phyloP scores from a whole-genome alignment of 2,113 vertebrate genomes.

The Solea solea region DNA sequence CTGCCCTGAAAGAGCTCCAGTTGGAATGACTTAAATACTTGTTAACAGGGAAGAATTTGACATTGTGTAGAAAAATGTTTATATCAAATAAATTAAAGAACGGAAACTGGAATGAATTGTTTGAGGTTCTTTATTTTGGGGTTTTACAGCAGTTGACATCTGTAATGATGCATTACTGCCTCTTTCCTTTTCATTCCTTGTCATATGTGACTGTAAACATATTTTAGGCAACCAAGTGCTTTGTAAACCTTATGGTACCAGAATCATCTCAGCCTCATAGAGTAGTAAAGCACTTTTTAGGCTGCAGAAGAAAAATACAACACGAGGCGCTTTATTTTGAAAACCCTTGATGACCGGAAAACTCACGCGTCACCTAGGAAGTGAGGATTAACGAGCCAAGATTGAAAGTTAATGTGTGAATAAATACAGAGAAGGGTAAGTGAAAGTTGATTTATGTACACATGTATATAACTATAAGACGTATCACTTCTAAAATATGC shows the following conservation, averaged over 20 bases:
- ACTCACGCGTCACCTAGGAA: not conserved
- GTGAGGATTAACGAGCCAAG: constrained; percentile 15
- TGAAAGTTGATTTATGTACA: not conserved
- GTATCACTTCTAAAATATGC: not conserved
- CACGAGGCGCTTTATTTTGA: constrained; percentile 42
- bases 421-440: constrained; percentile 46
- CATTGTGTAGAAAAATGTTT: not conserved
- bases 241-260: too few species aligned
- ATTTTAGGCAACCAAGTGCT: too few species aligned
- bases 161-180: too few species aligned
- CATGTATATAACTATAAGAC: not conserved
- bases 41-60: not conserved
- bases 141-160: too few species aligned
- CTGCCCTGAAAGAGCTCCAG: constrained; percentile 71
- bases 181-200: too few species aligned
- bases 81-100: not conserved
- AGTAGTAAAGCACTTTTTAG: too few species aligned
- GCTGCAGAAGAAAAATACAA: not conserved
- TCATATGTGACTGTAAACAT: too few species aligned
- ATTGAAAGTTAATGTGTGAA: constrained; percentile 38
- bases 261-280: too few species aligned
- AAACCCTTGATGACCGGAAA: constrained; percentile 37
- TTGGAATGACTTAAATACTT: not conserved
- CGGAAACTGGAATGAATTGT: not conserved
- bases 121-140: not conserved